Conservation (phyloP, 2,888 invertebrate genomes). For the Eupithecia inturbata region DNA sequence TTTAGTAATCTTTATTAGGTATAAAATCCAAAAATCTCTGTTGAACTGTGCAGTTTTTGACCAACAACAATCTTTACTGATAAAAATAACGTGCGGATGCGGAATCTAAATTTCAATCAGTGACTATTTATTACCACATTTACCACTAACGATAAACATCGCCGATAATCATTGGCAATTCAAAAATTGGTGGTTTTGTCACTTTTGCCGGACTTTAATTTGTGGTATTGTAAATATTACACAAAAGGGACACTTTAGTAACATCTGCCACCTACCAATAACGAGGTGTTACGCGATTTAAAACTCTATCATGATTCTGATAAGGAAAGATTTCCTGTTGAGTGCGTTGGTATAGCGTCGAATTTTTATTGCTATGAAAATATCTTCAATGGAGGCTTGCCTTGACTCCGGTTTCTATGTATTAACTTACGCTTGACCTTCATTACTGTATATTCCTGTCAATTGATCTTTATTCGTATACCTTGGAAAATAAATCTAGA, state of each 20-base stretch:
- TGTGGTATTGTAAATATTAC: constrained; percentile 73
- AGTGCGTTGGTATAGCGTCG: constrained; percentile 61
- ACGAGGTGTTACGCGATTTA: constrained; percentile 63
- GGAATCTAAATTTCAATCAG: constrained; percentile 54
- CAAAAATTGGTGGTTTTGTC: constrained; percentile 59
- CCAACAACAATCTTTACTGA: background rate
- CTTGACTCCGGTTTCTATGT: constrained; percentile 57
- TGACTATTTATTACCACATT: constrained; percentile 52
- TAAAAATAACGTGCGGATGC: constrained; percentile 11
- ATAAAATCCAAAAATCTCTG: background rate
- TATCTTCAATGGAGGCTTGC: constrained; percentile 59
- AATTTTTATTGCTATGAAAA: constrained; percentile 75
- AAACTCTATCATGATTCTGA: constrained; percentile 30
- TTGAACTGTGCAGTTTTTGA: background rate
- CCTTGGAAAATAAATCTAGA: no score
- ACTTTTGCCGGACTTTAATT: constrained; percentile 67
- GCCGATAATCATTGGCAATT: constrained; percentile 57
- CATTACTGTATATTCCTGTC: constrained; percentile 40
- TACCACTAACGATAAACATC: constrained; percentile 47
- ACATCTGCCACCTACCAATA: constrained; percentile 48
- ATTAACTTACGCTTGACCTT: constrained; percentile 73
- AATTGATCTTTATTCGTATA: constrained; percentile 36
- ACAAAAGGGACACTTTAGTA: constrained; percentile 58
- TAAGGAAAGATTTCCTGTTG: constrained; percentile 58
- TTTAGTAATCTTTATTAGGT: background rate